phyloP scores from a whole-genome alignment of 2,113 vertebrate genomes.

The Crotalus tigris region DNA sequence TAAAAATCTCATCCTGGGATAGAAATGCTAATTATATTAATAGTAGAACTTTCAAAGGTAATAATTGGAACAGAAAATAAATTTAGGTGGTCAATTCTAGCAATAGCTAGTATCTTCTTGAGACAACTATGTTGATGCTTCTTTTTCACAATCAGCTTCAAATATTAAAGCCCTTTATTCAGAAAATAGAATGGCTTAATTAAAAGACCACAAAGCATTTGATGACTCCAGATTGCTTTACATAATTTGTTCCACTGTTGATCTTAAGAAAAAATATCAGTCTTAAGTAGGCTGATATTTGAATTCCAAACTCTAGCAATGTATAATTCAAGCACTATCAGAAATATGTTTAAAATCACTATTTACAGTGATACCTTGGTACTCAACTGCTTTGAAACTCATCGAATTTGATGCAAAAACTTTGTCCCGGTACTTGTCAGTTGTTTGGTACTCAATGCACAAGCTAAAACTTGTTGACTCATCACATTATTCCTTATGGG shows the following conservation, averaged over 20 bases:
- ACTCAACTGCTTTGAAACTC: not conserved
- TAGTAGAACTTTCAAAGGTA: not conserved
- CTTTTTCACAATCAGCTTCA: not conserved
- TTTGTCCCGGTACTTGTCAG: not conserved
- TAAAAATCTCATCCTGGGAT: not conserved
- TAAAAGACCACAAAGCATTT: not conserved
- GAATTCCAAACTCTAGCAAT: not conserved
- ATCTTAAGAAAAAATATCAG: not conserved
- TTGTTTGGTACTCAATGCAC: not conserved
- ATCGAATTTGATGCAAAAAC: not conserved
- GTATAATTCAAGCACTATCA: not conserved
- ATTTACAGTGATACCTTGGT: not conserved
- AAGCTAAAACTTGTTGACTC: not conserved
- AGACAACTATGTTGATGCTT: not conserved
- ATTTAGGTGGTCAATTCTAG: not conserved
- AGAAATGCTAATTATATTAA: not conserved
- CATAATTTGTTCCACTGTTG: not conserved
- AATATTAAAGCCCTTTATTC: not conserved
- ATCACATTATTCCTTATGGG: not conserved
- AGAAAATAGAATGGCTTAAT: not conserved
- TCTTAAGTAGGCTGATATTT: not conserved
- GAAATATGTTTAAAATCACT: not conserved
- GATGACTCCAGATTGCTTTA: not conserved
- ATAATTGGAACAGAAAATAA: not conserved
- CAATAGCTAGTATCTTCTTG: not conserved